Evolutionary conservation across 2,888 invertebrate species (phyloP), one percentile per base, ranked within the genome.

Genomic region (Hecatera dysodea): DNA sequence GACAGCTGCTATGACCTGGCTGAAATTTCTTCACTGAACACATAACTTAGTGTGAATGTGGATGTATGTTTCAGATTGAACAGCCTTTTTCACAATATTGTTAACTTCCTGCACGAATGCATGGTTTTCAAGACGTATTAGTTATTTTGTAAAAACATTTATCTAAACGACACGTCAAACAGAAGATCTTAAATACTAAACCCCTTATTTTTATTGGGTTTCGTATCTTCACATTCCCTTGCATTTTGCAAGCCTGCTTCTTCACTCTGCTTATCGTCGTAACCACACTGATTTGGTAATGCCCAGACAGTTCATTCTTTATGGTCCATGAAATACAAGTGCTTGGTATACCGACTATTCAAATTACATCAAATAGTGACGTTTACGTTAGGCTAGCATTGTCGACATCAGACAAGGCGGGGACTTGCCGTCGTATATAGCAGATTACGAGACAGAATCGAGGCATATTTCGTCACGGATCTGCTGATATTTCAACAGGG

Each of bases 401-500:
- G 78, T 85, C 81, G 67, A 82, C 76, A 78, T 78, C 76, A 81
- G 81, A 83, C 87, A 88, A 87, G 85, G 86, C 78, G 80, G 82
- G 67, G 82, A 83, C 81, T 78, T 75, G 81, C 72, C 67, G 81
- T 83, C 85, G 80, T 84, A 87, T 85, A 83, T 62, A 84, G 82
- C 81, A 80, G 83, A 83, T 86, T 85, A 82, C 79, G 79, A 81
- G 83, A 85, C 83, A 86, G 83, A 85, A 90, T 88, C 89, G 87
- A 85, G 87, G 85, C 86, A 86, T 85, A 87, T 92, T 92, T 91
- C 90, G 91, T 94, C 93, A 95, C 92, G 92, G 92, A 91, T 91
- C 89, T 87, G 88, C 89, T 89, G 92, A 93, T 93, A 93, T 93
- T 93, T 93, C 92, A 93, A 90, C 92, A 89, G 89, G 89, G 85